Evolutionary conservation across 2,888 invertebrate species (phyloP), one percentile per base, ranked within the genome.

Genomic region (Aphodius sticticus): DNA sequence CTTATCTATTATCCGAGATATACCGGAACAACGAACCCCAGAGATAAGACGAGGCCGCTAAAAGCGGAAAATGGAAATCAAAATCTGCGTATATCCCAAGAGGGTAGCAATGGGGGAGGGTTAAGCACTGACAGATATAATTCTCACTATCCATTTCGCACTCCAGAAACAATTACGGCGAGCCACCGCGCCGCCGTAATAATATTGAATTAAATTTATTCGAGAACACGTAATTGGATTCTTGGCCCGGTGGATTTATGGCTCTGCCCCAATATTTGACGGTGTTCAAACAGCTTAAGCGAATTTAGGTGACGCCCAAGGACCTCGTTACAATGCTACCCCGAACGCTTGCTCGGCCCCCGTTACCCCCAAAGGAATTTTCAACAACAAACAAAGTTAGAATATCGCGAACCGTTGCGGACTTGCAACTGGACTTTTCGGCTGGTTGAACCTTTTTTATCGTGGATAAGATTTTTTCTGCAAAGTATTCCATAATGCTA

Each of bases 231-330:
- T 37, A 74, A 74, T 35, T 70, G 15, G 70, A 26, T 36, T 74
- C 74, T 35, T 37, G 74, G 35, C 36, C 35, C 37, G 74, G 16
- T 35, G 74, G 74, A 74, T 74, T 35, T 74, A 74, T 74, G 35
- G 74, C 74, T 53, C 36, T 74, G 4, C 1, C 35, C 36, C 74
- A 74, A 74, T 74, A 74, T 74, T 74, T 74, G 35, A 35, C 74
- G 36, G 3, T 36, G 74, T 74, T 74, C 74, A 74, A 36, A 74
- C 36, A 74, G 74, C 74, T 74, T 74, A 74, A 74, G 74, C 37
- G 74, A 74, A 74, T 74, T 74, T 74, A 74, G 74, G 74, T 74
- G 74, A 74, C 74, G 74, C 36, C 36, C 26, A 26, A 5, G 53
- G 74, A 74, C 74, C 35, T 74, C 74, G 74, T 74, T 74, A 74